A percentile compares a stretch with the other conserved stretches of the same genome.
Conservation (phyloP, 2,797 vertebrate species). For the Hyperoplus lanceolatus region DNA sequence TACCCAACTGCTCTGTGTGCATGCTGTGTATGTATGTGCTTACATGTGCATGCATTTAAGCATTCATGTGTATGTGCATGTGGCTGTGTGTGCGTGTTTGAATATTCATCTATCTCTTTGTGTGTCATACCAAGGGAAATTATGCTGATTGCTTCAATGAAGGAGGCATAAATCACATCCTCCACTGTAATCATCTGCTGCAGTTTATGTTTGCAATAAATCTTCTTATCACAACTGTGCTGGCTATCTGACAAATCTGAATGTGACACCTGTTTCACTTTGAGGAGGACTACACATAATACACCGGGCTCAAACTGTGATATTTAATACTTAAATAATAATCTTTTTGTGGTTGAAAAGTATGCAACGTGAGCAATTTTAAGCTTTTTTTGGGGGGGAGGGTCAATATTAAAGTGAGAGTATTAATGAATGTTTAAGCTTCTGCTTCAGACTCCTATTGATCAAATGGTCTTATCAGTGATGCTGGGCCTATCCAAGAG, state of each 20-base stretch:
- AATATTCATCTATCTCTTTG: slow-evolving; percentile 36
- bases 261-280: slow-evolving; percentile 69
- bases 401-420: slow-evolving; percentile 74
- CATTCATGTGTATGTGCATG: not conserved
- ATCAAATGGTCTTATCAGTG: slow-evolving; percentile 64
- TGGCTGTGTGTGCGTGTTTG: slow-evolving; percentile 17
- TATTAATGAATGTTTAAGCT: slow-evolving; percentile 79
- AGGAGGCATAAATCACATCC: slow-evolving; percentile 79
- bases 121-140: slow-evolving; percentile 75
- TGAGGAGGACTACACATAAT: slow-evolving; percentile 49
- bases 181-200: slow-evolving; percentile 75
- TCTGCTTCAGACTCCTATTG: slow-evolving; percentile 71
- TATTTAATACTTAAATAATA: slow-evolving; percentile 76
- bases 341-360: slow-evolving; percentile 64
- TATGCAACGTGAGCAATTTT: slow-evolving; percentile 54
- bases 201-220: slow-evolving; percentile 75
- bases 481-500: slow-evolving; percentile 46
- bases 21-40: slow-evolving; percentile 26
- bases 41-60: slow-evolving; percentile 39
- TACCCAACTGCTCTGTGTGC: slow-evolving; percentile 28
- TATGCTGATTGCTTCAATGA: slow-evolving; percentile 80
- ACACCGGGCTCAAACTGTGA: slow-evolving; percentile 49
- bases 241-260: slow-evolving; percentile 70
- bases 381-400: slow-evolving; percentile 14
- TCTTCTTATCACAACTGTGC: slow-evolving; percentile 71